phyloP scores from a whole-genome alignment of 2,797 vertebrate species.

The Xenentodon cancila region DNA sequence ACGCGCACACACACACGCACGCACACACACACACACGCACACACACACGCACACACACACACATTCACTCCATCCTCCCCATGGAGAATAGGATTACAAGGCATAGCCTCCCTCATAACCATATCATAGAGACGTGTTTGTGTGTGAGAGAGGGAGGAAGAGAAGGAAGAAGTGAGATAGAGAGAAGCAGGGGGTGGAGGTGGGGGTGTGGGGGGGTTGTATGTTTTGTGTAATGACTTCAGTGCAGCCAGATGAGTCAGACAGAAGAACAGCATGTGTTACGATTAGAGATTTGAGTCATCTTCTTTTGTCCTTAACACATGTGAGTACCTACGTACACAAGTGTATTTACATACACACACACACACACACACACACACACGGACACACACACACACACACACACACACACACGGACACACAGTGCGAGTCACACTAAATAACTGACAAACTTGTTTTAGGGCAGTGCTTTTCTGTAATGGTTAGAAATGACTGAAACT shows the following conservation, averaged over 20 bases:
- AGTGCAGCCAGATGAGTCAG: constrained; percentile 78
- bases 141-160: not conserved
- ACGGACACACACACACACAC: not conserved
- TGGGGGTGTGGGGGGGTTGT: constrained; percentile 5
- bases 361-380: not conserved
- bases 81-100: constrained; percentile 62
- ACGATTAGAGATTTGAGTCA: constrained; percentile 44
- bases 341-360: not conserved
- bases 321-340: constrained; percentile 5
- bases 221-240: constrained; percentile 73
- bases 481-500: too few species aligned
- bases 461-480: too few species aligned
- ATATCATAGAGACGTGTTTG: constrained; percentile 72
- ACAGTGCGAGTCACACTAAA: not conserved
- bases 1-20: constrained; percentile 17
- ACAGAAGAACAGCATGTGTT: constrained; percentile 55
- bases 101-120: constrained; percentile 75
- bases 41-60: constrained; percentile 3
- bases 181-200: not conserved
- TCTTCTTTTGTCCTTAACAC: constrained; percentile 42
- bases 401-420: not conserved
- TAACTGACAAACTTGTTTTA: not conserved
- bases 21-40: constrained; percentile 17
- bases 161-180: constrained; percentile 40
- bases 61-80: constrained; percentile 37